A percentile compares a stretch with the other conserved stretches of the same genome.
phyloP scores from a whole-genome alignment of 2,113 vertebrate species.

The Boleophthalmus pectinirostris region DNA sequence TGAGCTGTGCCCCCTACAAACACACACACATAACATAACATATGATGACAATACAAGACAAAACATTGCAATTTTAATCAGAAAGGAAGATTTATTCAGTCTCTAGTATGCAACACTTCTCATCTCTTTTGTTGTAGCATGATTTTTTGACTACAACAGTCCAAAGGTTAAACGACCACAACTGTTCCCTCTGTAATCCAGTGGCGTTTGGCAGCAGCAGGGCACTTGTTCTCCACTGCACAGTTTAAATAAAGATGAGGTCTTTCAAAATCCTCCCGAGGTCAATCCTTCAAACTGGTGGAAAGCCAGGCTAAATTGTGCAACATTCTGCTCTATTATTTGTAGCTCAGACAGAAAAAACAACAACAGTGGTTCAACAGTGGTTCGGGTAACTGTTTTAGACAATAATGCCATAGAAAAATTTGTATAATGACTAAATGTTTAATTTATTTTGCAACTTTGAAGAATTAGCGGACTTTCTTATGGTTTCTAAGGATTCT shows the following conservation, averaged over 20 bases:
- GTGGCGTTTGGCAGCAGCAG: conserved; percentile 8
- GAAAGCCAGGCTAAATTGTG: background rate
- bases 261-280: conserved; percentile 6
- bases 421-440: no score
- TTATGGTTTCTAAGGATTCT: background rate
- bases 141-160: background rate
- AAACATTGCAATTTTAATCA: background rate
- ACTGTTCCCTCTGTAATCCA: conserved; percentile 14
- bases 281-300: conserved; percentile 14
- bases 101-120: background rate
- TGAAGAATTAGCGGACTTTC: background rate
- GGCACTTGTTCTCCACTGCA: background rate
- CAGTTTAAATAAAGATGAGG: background rate
- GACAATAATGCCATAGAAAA: no score
- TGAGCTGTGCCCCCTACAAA: conserved; percentile 65
- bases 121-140: background rate
- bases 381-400: no score
- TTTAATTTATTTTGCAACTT: no score
- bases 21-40: conserved; percentile 2
- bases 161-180: conserved; percentile 1
- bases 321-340: background rate
- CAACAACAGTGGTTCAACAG: background rate
- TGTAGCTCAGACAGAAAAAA: background rate
- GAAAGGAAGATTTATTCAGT: background rate
- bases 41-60: background rate